These are phyloP conservation scores for Pollenia griseotomentosa DNA, from an alignment of 2,888 invertebrate species.

Conservation along the genomic window DNA sequence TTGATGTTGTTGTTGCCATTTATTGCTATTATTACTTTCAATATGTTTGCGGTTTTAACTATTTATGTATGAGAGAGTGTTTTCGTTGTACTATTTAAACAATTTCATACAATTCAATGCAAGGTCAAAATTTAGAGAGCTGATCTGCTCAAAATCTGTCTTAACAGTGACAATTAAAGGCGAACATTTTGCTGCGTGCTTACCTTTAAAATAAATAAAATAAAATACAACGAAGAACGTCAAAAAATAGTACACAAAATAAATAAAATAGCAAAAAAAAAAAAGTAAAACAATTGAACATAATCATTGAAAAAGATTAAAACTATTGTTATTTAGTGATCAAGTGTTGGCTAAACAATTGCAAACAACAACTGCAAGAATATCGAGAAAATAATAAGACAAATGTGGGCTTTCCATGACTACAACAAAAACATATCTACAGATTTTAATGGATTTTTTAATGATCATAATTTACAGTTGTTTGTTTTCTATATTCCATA, in stretches of 20 bases:
- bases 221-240: conserved; percentile 18
- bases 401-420: neutral
- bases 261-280: conserved; percentile 20
- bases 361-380: conserved; percentile 2
- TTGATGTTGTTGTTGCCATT: conserved; percentile 27
- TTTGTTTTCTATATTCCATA: neutral
- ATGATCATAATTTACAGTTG: conserved; percentile 55
- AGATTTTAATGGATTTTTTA: conserved; percentile 11
- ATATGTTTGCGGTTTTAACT: conserved; percentile 48
- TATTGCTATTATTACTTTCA: conserved; percentile 25
- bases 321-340: conserved; percentile 47
- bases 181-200: conserved; percentile 75
- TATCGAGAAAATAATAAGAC: neutral
- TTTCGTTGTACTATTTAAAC: conserved; percentile 56
- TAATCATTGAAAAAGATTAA: conserved; percentile 41
- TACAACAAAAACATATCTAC: neutral
- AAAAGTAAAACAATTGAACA: conserved; percentile 55
- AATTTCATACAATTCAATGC: conserved; percentile 66
- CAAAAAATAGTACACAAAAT: neutral
- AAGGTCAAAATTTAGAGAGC: conserved; percentile 71
- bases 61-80: conserved; percentile 9
- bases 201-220: conserved; percentile 48
- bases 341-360: conserved; percentile 59
- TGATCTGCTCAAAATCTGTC: conserved; percentile 73
- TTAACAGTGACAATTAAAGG: conserved; percentile 68